Base-by-base conservation (phyloP, 1,140 invertebrate genomes). In the Neodiprion pinetum region DNA sequence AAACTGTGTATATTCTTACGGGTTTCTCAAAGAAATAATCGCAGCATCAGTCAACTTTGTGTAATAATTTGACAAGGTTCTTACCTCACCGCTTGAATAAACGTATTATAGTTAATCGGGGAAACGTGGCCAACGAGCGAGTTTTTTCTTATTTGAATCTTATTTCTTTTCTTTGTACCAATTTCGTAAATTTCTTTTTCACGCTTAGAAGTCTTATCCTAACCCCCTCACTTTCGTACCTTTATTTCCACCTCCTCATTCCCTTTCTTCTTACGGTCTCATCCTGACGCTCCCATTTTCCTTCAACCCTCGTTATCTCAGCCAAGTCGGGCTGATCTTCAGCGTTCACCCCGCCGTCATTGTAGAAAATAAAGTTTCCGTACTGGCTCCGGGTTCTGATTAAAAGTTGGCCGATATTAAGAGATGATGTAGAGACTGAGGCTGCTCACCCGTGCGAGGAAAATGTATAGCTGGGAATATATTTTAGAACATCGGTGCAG, bases 351-450 rank as follows among this genome's bases (percentile, higher is more conserved):
- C 77, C 17, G 67, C 70, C 75, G 76, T 80, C 78, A 81, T 75
- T 75, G 76, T 66, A 69, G 74, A 79, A 81, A 81, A 81, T 81
- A 79, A 81, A 81, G 76, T 76, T 75, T 76, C 73, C 66, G 67
- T 66, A 61, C 40, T 65, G 50, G 67, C 76, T 47, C 10, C 17
- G 48, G 70, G 21, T 68, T 77, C 78, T 81, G 80, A 81, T 81
- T 81, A 81, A 81, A 81, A 81, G 80, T 81, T 81, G 77, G 72
- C 76, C 79, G 70, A 79, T 80, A 81, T 80, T 80, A 78, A 50
- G 71, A 68, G 74, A 74, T 81, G 80, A 81, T 70, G 80, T 76
- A 67, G 75, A 67, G 67, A 69, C 67, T 61, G n/a, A 12, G n/a
- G 5, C 53, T 61, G 53, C n/a, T 61, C 53, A 61, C 53, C n/a